Conservation (phyloP, 2,888 invertebrate genomes). For the Lasioglossum oenotherae region DNA sequence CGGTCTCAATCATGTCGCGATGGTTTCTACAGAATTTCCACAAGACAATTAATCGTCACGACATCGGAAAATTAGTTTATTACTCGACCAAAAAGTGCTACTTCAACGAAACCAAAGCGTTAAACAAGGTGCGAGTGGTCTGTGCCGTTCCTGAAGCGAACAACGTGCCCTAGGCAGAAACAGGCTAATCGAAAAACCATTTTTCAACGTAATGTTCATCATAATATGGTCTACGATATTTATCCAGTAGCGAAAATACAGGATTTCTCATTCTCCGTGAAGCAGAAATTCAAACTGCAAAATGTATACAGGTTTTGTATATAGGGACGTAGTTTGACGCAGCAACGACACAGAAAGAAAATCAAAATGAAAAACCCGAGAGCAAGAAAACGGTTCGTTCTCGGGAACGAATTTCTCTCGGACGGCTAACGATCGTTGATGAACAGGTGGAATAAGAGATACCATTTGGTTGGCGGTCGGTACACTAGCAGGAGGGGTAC, state of each 20-base stretch:
- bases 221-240: no score
- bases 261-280: background rate
- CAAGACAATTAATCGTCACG: slow-evolving; percentile 34
- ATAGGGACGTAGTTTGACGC: background rate
- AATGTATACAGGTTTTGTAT: no score
- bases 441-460: slow-evolving; percentile 76
- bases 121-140: slow-evolving; percentile 56
- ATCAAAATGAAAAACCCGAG: background rate
- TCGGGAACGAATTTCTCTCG: background rate
- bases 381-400: slow-evolving; percentile 18
- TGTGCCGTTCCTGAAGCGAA: slow-evolving; percentile 41
- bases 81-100: slow-evolving; percentile 49
- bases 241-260: background rate
- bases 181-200: background rate
- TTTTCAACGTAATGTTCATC: background rate
- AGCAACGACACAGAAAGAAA: slow-evolving; percentile 43
- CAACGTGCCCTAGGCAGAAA: background rate
- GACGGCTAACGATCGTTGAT: slow-evolving; percentile 58
- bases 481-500: slow-evolving; percentile 77
- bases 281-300: no score
- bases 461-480: slow-evolving; percentile 80
- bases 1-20: slow-evolving; percentile 27
- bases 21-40: slow-evolving; percentile 30
- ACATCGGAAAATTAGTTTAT: slow-evolving; percentile 58
- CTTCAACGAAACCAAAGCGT: slow-evolving; percentile 65